Evolutionary conservation across 2,888 invertebrate genomes (phyloP).

Genomic region (Atrina japonica): DNA sequence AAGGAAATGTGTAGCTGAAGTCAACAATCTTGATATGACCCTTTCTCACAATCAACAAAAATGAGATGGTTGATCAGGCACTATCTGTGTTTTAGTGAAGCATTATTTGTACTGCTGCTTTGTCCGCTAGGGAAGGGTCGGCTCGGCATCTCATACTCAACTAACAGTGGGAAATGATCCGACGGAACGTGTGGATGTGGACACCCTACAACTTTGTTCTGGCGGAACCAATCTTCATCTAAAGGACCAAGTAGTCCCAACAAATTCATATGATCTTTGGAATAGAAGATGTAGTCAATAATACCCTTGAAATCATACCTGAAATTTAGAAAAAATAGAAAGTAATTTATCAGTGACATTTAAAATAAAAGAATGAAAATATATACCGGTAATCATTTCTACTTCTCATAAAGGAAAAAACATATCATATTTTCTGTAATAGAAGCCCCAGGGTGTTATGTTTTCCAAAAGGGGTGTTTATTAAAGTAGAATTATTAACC

Average conservation of each 20-base stretch:
- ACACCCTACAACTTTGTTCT: conserved; percentile 98
- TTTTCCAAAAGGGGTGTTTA: no score
- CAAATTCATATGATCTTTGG: conserved; percentile 96
- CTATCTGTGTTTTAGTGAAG: conserved; percentile 36
- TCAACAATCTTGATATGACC: background rate
- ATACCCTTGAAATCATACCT: conserved; percentile 99
- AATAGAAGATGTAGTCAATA: conserved; percentile 99
- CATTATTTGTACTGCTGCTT: conserved; percentile 4
- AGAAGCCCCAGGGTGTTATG: no score
- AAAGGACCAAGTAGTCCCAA: conserved; percentile 96
- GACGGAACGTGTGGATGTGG: conserved; percentile 99
- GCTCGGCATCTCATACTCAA: conserved; percentile 78
- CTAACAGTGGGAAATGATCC: conserved; percentile 80
- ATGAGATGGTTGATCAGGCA: conserved; percentile 23
- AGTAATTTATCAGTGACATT: background rate
- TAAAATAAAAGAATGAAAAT: no score
- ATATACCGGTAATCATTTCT: no score
- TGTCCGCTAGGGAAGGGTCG: conserved; percentile 21
- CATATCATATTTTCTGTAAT: no score
- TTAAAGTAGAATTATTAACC: no score
- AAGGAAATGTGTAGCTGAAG: background rate
- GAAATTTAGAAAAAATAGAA: conserved; percentile 74
- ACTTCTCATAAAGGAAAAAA: no score
- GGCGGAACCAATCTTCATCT: conserved; percentile 88
- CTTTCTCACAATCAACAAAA: background rate